Percentiles rank a stretch among this genome's conserved stretches.
These are phyloP conservation scores for Xylophagus ater DNA, from an alignment of 2,888 invertebrate genomes.

Conservation along the genomic window DNA sequence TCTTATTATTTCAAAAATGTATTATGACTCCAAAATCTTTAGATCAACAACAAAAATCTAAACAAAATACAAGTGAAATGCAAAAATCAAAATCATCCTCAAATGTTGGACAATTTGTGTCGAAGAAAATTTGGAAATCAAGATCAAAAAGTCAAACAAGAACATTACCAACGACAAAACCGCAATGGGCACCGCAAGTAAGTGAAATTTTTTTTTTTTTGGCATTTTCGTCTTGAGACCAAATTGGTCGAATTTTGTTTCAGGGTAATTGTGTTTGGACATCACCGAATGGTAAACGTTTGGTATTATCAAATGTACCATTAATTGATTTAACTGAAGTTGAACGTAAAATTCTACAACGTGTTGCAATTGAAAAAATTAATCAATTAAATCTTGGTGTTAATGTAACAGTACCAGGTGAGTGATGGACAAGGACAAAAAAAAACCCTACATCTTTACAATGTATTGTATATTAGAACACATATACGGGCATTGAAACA, in stretches of 20 bases:
- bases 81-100: slow-evolving; percentile 85
- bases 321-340: slow-evolving; percentile 57
- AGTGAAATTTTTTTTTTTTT: slow-evolving; percentile 29
- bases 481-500: too few species aligned
- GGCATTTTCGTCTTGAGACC: slow-evolving; percentile 6
- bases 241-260: slow-evolving; percentile 8
- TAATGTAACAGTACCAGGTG: slow-evolving; percentile 67
- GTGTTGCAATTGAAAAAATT: slow-evolving; percentile 75
- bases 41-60: too few species aligned
- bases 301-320: slow-evolving; percentile 50
- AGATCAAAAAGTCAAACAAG: slow-evolving; percentile 73
- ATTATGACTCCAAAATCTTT: too few species aligned
- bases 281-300: slow-evolving; percentile 50
- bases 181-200: slow-evolving; percentile 79
- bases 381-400: slow-evolving; percentile 78
- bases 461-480: too few species aligned
- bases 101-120: slow-evolving; percentile 74
- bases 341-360: slow-evolving; percentile 66
- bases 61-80: too few species aligned
- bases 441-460: neutral
- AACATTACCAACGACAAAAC: slow-evolving; percentile 28
- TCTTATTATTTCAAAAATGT: too few species aligned
- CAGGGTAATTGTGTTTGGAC: slow-evolving; percentile 74
- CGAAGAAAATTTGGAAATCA: slow-evolving; percentile 75
- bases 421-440: neutral